Percentiles rank a stretch among this genome's conserved stretches.
phyloP scores from a whole-genome alignment of 2,113 vertebrate species.

The Channa maculata region DNA sequence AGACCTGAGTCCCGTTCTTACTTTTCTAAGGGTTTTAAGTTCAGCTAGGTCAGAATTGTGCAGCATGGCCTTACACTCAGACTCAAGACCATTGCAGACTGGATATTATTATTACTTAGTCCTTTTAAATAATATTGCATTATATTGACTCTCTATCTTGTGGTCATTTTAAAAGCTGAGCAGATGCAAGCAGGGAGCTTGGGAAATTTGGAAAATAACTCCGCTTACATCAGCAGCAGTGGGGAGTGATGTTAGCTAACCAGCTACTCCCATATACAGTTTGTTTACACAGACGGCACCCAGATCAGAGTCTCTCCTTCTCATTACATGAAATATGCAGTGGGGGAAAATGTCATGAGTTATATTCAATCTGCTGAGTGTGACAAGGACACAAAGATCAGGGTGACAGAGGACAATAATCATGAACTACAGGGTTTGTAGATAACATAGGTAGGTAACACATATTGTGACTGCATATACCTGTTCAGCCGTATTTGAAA shows the following conservation, averaged over 20 bases:
- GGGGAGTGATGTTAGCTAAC: constrained; percentile 67
- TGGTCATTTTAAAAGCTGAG: constrained; percentile 59
- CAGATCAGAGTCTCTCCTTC: constrained; percentile 73
- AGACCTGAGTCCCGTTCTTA: no score
- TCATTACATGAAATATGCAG: constrained; percentile 77
- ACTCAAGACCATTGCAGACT: constrained; percentile 19
- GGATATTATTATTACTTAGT: constrained; percentile 26
- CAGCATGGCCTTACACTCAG: neutral
- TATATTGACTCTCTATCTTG: constrained; percentile 55
- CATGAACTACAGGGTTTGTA: constrained; percentile 28
- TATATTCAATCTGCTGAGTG: constrained; percentile 60
- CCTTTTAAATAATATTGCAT: constrained; percentile 50
- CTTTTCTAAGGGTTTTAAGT: no score
- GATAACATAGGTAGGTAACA: no score
- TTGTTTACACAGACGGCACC: constrained; percentile 78
- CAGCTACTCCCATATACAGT: constrained; percentile 65
- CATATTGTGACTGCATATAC: neutral
- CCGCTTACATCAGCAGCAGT: constrained; percentile 70
- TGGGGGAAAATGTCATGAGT: constrained; percentile 64
- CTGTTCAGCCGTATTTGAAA: no score
- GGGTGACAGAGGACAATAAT: constrained; percentile 49
- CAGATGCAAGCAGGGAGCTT: constrained; percentile 52
- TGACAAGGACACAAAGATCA: constrained; percentile 55
- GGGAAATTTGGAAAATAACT: constrained; percentile 61
- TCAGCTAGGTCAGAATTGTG: no score